Base-by-base conservation (phyloP, 64 coral and sea anemone species). In the Porites australiensis region DNA sequence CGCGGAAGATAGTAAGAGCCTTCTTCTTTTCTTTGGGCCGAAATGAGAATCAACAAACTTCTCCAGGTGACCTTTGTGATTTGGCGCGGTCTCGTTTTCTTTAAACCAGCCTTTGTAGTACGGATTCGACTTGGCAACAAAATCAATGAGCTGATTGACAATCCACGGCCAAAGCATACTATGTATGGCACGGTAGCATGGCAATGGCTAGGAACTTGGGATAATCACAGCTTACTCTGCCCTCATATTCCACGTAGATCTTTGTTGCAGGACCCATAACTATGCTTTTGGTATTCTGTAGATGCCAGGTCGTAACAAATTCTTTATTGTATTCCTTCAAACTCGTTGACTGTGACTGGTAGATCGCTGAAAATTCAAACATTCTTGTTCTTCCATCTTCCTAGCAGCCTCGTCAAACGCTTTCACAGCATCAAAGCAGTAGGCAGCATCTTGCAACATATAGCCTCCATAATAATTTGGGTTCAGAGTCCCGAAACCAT, bases 391-490 rank as follows among this genome's bases (percentile, higher is more conserved):
- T 74, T 84, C 57, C 70, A 86, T 86, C 44, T 76, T 57, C 4
- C 79, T 49, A 57, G 91, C 82, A 51, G 91, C 91, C 3, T 13
- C 4, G 20, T 93, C 82, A 45, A 78, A 87, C 19, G 83, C 47
- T 63, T 68, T 37, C 43, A 93, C 91, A 27, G 91, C 68, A 70
- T 93, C 57, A 75, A 84, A 93, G 74, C 82, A 85, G 62, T 93
- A 93, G 9, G 82, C 91, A 64, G 91, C 91, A 67, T 93, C 91
- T 87, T 93, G 91, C 8, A 87, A 82, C 91, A 87, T 93, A 50
- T 93, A 93, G 3, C 91, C 91, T 43, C 91, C 91, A 71, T 87
- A 93, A 21, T n/a, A 8, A 23, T 93, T 74, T 8, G 91, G 82
- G 20, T 59, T 60, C 27, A 93, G 91, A 37, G 72, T 93, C 72